A percentile compares a stretch with the other conserved stretches of the same genome.
These are phyloP conservation scores for Nicator chloris DNA, from an alignment of 2,113 vertebrate species.

Conservation along the genomic window DNA sequence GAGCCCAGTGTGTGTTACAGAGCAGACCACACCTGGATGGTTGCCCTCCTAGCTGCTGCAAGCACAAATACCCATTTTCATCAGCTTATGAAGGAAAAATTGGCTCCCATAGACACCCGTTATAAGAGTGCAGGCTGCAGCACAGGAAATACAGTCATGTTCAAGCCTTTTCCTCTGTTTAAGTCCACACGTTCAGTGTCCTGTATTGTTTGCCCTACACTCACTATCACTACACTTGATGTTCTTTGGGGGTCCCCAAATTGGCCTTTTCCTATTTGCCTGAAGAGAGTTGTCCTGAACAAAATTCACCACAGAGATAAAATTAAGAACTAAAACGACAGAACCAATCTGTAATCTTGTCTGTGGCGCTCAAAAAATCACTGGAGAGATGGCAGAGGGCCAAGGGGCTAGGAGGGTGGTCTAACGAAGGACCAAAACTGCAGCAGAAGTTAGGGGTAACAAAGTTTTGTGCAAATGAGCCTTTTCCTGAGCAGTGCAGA, in stretches of 20 bases:
- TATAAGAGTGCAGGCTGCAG: not conserved
- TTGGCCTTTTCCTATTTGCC: not conserved
- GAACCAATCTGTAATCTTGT: not conserved
- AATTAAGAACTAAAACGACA: not conserved
- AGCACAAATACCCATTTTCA: not conserved
- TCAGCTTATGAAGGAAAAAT: not conserved
- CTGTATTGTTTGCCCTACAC: not conserved
- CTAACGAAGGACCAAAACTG: not conserved
- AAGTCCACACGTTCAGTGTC: not conserved
- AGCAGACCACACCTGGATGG: not conserved
- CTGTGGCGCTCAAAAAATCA: not conserved
- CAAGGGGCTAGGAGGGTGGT: not conserved
- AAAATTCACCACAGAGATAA: not conserved
- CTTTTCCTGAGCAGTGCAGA: not conserved
- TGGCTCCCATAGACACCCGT: accelerated
- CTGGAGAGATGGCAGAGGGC: not conserved
- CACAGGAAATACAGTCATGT: not conserved
- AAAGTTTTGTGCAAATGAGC: not conserved
- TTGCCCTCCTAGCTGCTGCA: not conserved
- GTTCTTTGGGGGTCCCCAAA: not conserved
- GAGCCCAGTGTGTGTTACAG: not conserved
- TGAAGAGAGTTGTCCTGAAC: not conserved
- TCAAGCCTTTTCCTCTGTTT: not conserved
- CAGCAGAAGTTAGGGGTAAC: not conserved
- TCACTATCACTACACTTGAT: not conserved